Evolutionary conservation across 1,140 invertebrate species (phyloP).

Genomic region (Cydia pomonella): DNA sequence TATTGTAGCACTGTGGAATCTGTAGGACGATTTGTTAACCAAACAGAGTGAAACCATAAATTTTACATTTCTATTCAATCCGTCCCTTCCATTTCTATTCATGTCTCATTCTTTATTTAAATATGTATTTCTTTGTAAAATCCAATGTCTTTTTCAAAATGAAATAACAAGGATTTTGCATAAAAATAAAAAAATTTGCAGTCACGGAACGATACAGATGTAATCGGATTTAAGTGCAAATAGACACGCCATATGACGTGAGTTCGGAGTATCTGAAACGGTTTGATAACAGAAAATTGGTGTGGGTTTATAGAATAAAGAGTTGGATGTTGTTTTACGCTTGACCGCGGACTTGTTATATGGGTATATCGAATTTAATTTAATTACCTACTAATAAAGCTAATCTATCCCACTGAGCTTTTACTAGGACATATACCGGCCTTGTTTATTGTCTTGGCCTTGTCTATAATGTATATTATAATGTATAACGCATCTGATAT

Average conservation of each 20-base stretch:
- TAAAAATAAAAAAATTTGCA: slow-evolving; percentile 15
- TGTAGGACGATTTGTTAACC: not conserved
- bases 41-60: not conserved
- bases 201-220: slow-evolving; percentile 28
- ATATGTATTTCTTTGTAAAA: not conserved
- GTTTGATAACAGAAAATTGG: slow-evolving; percentile 3
- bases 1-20: not conserved
- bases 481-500: too few relatives aligned
- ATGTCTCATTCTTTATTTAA: not conserved
- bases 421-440: too few relatives aligned
- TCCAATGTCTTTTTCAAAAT: not conserved
- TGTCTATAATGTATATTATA: too few relatives aligned
- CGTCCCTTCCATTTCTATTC: not conserved
- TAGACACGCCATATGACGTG: slow-evolving; percentile 20
- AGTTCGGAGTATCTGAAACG: slow-evolving; percentile 17
- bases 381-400: too few relatives aligned
- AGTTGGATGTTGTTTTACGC: not conserved
- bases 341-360: not conserved
- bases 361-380: too few relatives aligned
- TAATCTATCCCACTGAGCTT: too few relatives aligned
- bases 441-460: too few relatives aligned
- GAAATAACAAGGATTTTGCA: slow-evolving; percentile 10
- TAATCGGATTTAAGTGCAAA: slow-evolving; percentile 26
- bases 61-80: not conserved
- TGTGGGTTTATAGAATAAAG: not conserved